A percentile compares a stretch with the other conserved stretches of the same genome.
Evolutionary conservation across 2,113 vertebrate genomes (phyloP).

Genomic region (Tauraco erythrolophus): DNA sequence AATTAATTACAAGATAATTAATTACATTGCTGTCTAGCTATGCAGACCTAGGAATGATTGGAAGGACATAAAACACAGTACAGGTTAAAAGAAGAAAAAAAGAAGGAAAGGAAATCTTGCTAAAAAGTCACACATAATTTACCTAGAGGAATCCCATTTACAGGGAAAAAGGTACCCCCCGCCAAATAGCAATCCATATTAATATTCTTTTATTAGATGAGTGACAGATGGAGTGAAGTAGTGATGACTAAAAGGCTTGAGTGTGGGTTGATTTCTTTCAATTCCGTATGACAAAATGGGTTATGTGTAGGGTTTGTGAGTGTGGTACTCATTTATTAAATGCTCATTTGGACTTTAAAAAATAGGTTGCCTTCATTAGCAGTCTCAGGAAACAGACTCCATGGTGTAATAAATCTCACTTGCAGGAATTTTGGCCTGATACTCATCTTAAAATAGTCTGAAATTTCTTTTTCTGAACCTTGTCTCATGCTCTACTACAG

Average conservation of each 20-base stretch:
- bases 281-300: conserved; percentile 13
- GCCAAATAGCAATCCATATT: background rate
- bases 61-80: background rate
- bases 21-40: background rate
- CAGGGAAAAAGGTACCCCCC: background rate
- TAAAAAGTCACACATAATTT: background rate
- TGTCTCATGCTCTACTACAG: background rate
- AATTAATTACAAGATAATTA: background rate
- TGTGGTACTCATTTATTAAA: conserved; percentile 58
- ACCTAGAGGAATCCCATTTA: background rate
- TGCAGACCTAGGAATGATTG: background rate
- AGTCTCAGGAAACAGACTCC: conserved; percentile 13
- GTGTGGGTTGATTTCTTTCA: conserved; percentile 52
- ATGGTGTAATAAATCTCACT: conserved; percentile 52
- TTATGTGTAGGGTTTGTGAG: conserved; percentile 2
- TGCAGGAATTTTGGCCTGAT: conserved; percentile 58
- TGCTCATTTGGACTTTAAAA: conserved; percentile 55
- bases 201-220: background rate
- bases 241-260: conserved; percentile 27
- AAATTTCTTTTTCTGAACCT: background rate
- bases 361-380: conserved; percentile 53
- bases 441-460: conserved; percentile 24
- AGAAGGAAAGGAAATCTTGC: background rate
- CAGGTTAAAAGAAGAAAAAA: background rate
- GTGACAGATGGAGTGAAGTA: conserved; percentile 49